Percentiles rank a stretch among this genome's conserved stretches.
Evolutionary conservation across 2,113 vertebrate genomes (phyloP).

Genomic region (Menidia beryllina): DNA sequence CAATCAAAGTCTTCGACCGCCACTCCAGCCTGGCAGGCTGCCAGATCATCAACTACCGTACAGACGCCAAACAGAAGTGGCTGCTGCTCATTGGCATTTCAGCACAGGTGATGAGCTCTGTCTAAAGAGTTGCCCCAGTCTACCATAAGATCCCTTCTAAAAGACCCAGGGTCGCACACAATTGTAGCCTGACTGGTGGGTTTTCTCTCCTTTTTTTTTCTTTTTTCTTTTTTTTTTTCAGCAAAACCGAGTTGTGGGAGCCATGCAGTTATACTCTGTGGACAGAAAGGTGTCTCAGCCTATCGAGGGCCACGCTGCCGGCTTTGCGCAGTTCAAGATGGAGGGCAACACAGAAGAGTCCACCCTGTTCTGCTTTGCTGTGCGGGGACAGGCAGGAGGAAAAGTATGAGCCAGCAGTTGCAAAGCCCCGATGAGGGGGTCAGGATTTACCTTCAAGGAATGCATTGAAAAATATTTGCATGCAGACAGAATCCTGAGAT

Average conservation of each 20-base stretch:
- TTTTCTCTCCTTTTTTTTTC: conserved; percentile 17
- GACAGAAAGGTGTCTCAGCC: conserved; percentile 98
- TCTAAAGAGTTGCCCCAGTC: neutral
- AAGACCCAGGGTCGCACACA: rapidly evolving
- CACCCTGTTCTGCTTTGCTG: conserved; percentile 98
- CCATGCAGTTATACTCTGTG: conserved; percentile 99
- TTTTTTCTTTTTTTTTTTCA: too few species aligned
- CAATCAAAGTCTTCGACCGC: conserved; percentile 97
- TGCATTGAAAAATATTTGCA: neutral
- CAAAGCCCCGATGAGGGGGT: neutral
- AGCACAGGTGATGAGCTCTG: conserved; percentile 86
- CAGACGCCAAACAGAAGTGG: conserved; percentile 98
- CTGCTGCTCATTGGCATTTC: conserved; percentile 96
- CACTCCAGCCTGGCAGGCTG: conserved; percentile 97
- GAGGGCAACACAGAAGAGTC: conserved; percentile 98
- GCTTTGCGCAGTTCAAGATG: conserved; percentile 99
- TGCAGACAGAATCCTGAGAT: neutral
- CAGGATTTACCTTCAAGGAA: neutral
- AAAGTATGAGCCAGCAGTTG: conserved; percentile 85
- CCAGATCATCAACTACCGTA: conserved; percentile 99
- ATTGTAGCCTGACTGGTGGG: neutral
- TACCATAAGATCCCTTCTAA: neutral
- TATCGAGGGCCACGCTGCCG: conserved; percentile 97
- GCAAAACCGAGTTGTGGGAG: conserved; percentile 99
- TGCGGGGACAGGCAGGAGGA: conserved; percentile 96